A percentile compares a stretch with the other conserved stretches of the same genome.
phyloP scores from a whole-genome alignment of 2,888 invertebrate genomes.

The Galeruca laticollis region DNA sequence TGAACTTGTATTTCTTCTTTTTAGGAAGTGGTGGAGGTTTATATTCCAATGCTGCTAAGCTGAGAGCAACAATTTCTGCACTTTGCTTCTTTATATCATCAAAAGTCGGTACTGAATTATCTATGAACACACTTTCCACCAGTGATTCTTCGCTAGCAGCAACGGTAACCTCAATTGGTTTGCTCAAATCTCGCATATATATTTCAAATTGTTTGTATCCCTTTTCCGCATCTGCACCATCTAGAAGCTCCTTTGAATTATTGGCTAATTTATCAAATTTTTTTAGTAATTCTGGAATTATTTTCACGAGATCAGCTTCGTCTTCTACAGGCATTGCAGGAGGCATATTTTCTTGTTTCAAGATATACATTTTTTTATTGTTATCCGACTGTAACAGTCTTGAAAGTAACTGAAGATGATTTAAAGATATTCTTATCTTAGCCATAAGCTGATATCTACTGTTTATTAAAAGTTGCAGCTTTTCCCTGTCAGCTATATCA shows the following conservation, averaged over 20 bases:
- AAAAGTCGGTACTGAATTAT: slow-evolving; percentile 53
- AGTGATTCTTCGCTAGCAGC: slow-evolving; percentile 56
- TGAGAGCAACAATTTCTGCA: slow-evolving; percentile 56
- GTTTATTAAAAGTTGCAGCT: slow-evolving; percentile 65
- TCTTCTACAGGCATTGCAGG: slow-evolving; percentile 47
- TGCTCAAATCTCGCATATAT: slow-evolving; percentile 54
- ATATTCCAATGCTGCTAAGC: slow-evolving; percentile 52
- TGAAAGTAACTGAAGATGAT: slow-evolving; percentile 70
- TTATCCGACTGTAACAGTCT: slow-evolving; percentile 43
- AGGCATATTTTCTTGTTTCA: background rate
- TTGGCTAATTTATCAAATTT: slow-evolving; percentile 50
- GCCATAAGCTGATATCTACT: slow-evolving; percentile 70
- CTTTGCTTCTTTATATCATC: slow-evolving; percentile 59
- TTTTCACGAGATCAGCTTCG: slow-evolving; percentile 55
- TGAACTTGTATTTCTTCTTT: slow-evolving; percentile 41
- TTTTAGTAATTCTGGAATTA: slow-evolving; percentile 51
- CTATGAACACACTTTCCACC: slow-evolving; percentile 52
- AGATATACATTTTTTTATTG: background rate
- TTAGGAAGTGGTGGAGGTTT: slow-evolving; percentile 35
- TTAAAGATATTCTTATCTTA: slow-evolving; percentile 71
- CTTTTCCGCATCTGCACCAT: slow-evolving; percentile 47
- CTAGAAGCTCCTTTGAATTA: slow-evolving; percentile 45
- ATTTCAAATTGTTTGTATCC: slow-evolving; percentile 54
- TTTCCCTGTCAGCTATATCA: slow-evolving; percentile 66
- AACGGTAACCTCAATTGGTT: slow-evolving; percentile 43